Base-by-base conservation (phyloP, 2,888 invertebrate genomes). In the Lymantria dispar region DNA sequence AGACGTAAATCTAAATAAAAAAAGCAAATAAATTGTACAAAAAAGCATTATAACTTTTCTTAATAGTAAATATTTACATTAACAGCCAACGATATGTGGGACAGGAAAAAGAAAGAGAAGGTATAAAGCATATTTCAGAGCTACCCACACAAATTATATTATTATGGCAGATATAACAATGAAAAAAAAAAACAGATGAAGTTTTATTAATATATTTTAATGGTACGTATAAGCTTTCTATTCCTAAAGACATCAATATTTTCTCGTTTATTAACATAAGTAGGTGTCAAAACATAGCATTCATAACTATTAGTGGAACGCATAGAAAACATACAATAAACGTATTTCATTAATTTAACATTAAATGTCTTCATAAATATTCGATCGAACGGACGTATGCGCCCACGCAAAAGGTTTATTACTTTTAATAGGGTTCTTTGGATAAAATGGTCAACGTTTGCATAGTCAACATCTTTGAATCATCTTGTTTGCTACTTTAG, bases 341-440 rank as follows among this genome's bases (percentile, higher is more conserved):
- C 60, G 60, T 64, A 65, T 65, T 70, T 69, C 58, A 72, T 71
- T 71, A 68, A 57, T 68, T 57, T 56, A 58, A 52, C 50, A 73
- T 76, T 73, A 73, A 74, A 71, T 79, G 80, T 80, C 76, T 68
- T 64, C 54, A 74, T 82, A 82, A 82, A 80, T 80, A 68, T 76
- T 67, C n/a, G 70, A 68, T 68, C 54, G 64, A 69, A 64, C 62
- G 60, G 64, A 58, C 64, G 57, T 55, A 47, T 68, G 75, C 54
- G 58, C 81, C 79, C 74, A 82, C 80, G 78, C 76, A 60, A 56
- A 22, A 14, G 41, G 56, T 69, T 63, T 66, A 68, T 72, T 60
- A 62, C 51, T 52, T 58, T 51, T 48, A 54, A 29, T 54, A 54
- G 66, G 54, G 60, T 52, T 56, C 69, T 13, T 36, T 50, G 30